These are phyloP conservation scores for Podabrus alpinus DNA, from an alignment of 2,888 invertebrate genomes.

Conservation along the genomic window DNA sequence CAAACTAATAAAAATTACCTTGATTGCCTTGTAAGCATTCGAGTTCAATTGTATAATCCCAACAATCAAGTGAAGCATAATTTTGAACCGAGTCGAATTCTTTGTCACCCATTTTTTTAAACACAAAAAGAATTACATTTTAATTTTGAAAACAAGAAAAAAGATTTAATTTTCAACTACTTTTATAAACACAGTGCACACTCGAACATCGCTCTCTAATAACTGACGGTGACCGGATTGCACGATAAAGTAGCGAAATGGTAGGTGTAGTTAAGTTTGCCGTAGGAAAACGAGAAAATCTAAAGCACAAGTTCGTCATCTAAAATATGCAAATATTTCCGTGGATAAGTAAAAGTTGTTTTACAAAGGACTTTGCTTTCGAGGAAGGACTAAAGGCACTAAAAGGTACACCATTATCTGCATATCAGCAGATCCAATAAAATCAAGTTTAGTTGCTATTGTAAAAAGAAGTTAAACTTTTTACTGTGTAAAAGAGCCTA, in stretches of 20 bases:
- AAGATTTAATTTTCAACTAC: background rate
- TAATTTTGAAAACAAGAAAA: background rate
- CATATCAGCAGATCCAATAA: too few relatives aligned
- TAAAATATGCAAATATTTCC: too few relatives aligned
- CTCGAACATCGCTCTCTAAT: constrained; percentile 26
- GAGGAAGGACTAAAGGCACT: too few relatives aligned
- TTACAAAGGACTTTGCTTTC: too few relatives aligned
- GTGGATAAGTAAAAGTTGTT: too few relatives aligned
- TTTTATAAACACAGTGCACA: constrained; percentile 9
- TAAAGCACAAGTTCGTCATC: background rate
- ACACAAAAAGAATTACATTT: background rate
- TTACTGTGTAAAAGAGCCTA: too few relatives aligned
- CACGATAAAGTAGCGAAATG: constrained; percentile 8
- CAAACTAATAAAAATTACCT: constrained; percentile 57
- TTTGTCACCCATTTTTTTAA: constrained; percentile 44
- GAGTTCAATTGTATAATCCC: constrained; percentile 85
- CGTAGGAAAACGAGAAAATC: background rate
- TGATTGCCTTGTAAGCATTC: constrained; percentile 78
- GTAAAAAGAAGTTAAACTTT: too few relatives aligned
- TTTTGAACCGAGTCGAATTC: constrained; percentile 51
- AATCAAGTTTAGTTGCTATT: too few relatives aligned
- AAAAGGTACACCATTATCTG: too few relatives aligned
- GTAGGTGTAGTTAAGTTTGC: background rate
- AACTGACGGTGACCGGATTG: constrained; percentile 18
- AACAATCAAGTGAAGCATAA: constrained; percentile 71